Evolutionary conservation across 2,888 invertebrate genomes (phyloP), one percentile per base, ranked within the genome.

Genomic region (Drosophila cyrtoloma): DNA sequence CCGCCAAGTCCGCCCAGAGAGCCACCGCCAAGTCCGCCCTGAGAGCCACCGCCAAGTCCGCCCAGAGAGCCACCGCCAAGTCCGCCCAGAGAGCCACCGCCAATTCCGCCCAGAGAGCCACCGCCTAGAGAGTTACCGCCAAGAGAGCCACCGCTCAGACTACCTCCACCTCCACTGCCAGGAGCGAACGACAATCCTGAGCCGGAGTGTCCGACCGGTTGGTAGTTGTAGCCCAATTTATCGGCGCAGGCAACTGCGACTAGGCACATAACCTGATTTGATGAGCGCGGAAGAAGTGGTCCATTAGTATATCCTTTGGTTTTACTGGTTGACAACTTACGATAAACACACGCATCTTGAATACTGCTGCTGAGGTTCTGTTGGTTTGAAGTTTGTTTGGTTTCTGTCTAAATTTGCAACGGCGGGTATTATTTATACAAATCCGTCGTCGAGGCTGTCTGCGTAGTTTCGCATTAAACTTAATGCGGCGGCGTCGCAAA

Each of bases 151-250:
- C 72, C 52, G 30, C 52, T 26, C 19, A 75, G 68, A 28, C 59
- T 67, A 0, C 42, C n/a, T 9, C 71, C 79, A 30, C 65, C 68
- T 32, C 69, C 78, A 32, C 74, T 70, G 35, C 85, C 91, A 35
- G 92, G 91, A 63, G 52, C 35, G 22, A 91, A 91, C 0, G 91
- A 92, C 22, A 92, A 59, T 60, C 91, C 92, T 42, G 75, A 70
- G 66, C 62, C 55, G 63, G 91, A 90, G 72, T 92, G 91, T 33
- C 71, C 83, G 14, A 85, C 89, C 16, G 91, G 92, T 59, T 89
- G 89, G 32, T 92, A 92, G 76, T 92, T 92, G 75, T 92, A 92
- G 62, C 92, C 92, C 51, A 92, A 81, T 63, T 91, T 87, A 19
- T 91, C 92, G 76, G 92, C 92, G 63, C 79, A 89, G 75, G 90